Conservation (phyloP, 2,113 vertebrate species). For the Xiphophorus hellerii region DNA sequence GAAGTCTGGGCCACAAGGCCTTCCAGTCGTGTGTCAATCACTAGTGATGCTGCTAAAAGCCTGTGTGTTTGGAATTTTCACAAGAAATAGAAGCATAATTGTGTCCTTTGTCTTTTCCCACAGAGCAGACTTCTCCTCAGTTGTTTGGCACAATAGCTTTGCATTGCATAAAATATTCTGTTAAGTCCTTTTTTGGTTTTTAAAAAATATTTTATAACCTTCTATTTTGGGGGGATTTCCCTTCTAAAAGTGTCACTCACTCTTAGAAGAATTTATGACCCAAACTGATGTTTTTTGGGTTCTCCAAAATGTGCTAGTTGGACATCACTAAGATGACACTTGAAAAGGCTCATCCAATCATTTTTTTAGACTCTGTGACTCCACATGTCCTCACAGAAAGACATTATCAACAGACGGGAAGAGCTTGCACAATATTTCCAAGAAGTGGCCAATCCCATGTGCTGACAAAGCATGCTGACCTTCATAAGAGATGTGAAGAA, state of each 20-base stretch:
- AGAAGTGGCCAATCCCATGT: too few relatives aligned
- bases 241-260: not conserved
- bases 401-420: not conserved
- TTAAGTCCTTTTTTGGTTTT: not conserved
- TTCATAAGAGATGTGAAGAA: not conserved
- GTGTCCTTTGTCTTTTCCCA: too few relatives aligned
- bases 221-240: not conserved
- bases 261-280: not conserved
- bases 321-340: not conserved
- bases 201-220: not conserved
- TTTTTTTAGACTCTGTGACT: not conserved
- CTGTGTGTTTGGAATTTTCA: too few relatives aligned
- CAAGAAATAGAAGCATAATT: too few relatives aligned
- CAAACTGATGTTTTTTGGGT: not conserved
- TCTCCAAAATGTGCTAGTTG: not conserved
- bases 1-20: slow-evolving; percentile 1
- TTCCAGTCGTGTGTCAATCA: too few relatives aligned
- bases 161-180: too few relatives aligned
- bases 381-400: not conserved
- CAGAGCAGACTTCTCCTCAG: too few relatives aligned
- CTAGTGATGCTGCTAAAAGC: too few relatives aligned
- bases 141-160: too few relatives aligned
- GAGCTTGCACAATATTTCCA: not conserved
- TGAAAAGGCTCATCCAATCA: not conserved
- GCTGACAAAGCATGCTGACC: too few relatives aligned